Percentiles rank a stretch among this genome's conserved stretches.
Conservation (phyloP, 2,888 invertebrate genomes). For the Cordylochernes scorpioides region DNA sequence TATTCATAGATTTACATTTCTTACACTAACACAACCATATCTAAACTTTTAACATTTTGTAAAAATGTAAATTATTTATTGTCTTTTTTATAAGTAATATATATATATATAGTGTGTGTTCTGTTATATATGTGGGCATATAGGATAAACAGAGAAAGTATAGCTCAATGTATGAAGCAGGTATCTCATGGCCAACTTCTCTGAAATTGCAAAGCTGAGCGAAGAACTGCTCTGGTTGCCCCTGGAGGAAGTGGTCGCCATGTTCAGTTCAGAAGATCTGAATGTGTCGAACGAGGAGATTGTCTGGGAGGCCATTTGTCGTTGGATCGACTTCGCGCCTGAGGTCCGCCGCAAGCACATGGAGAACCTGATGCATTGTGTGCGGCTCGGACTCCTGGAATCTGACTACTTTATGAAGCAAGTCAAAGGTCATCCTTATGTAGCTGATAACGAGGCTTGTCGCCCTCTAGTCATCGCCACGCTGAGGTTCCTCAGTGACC, state of each 20-base stretch:
- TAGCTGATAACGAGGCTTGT: conserved; percentile 50
- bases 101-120: conserved; percentile 41
- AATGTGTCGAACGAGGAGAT: conserved; percentile 64
- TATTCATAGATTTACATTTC: no score
- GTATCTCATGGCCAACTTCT: conserved; percentile 47
- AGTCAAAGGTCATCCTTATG: conserved; percentile 52
- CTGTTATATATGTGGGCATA: conserved; percentile 37
- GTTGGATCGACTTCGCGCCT: conserved; percentile 58
- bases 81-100: no score
- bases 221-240: conserved; percentile 43
- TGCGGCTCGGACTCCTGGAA: conserved; percentile 47
- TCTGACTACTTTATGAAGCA: conserved; percentile 70
- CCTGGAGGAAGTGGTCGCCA: conserved; percentile 40
- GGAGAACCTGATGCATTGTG: conserved; percentile 31
- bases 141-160: background rate
- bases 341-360: conserved; percentile 42
- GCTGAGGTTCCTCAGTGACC: conserved; percentile 61
- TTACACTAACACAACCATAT: no score
- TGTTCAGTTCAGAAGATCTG: conserved; percentile 50
- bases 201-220: conserved; percentile 38
- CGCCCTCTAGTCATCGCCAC: conserved; percentile 70
- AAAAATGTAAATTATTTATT: no score
- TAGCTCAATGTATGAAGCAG: conserved; percentile 8
- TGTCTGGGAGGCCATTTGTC: conserved; percentile 56
- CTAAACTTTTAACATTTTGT: no score